phyloP scores from a whole-genome alignment of 2,888 invertebrate species.

The Nephrotoma guestfalica region DNA sequence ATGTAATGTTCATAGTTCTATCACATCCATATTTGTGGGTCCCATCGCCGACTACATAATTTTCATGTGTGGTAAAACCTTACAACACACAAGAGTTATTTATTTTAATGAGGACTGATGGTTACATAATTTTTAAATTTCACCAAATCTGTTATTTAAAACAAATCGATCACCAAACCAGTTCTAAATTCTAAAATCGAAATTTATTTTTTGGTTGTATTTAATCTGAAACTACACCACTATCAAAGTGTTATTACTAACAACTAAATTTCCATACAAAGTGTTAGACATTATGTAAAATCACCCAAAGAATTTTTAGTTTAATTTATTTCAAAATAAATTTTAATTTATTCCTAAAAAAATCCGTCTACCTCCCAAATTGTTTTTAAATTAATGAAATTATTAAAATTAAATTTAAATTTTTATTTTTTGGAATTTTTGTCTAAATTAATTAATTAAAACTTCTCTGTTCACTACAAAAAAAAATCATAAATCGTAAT shows the following conservation, averaged over 20 bases:
- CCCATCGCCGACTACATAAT: background rate
- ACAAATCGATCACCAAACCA: background rate
- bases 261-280: background rate
- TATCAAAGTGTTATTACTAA: background rate
- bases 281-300: background rate
- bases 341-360: background rate
- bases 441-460: background rate
- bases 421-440: background rate
- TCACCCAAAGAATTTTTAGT: background rate
- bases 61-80: background rate
- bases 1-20: background rate
- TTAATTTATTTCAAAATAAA: background rate
- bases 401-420: background rate
- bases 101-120: background rate
- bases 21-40: background rate
- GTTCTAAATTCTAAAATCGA: background rate
- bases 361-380: background rate
- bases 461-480: background rate
- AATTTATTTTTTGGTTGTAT: background rate
- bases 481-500: background rate
- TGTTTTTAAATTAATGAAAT: background rate
- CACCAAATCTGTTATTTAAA: background rate
- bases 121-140: background rate
- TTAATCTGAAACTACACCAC: background rate
- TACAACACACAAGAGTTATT: background rate